Evolutionary conservation across 1,140 invertebrate species (phyloP).

Genomic region (Nasonia vitripennis): DNA sequence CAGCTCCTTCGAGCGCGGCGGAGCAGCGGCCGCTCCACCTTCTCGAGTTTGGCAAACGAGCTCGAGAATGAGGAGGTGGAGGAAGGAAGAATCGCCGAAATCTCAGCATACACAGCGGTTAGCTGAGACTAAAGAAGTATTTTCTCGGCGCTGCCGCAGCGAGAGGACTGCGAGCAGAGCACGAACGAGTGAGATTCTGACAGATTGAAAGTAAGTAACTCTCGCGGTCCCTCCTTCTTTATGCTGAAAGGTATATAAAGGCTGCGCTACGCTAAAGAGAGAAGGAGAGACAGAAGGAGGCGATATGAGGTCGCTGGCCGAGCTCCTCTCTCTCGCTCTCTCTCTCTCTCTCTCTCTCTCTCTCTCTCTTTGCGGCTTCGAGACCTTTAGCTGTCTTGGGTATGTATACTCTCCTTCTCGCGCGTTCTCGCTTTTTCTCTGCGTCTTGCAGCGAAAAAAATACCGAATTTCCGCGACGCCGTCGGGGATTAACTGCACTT

Average conservation of each 20-base stretch:
- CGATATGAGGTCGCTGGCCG: slow-evolving; percentile 41
- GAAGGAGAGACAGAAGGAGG: neutral
- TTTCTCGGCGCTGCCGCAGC: slow-evolving; percentile 25
- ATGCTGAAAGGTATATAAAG: slow-evolving; percentile 40
- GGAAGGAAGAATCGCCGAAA: slow-evolving; percentile 35
- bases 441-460: slow-evolving; percentile 3
- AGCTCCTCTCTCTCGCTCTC: too few relatives aligned
- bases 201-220: slow-evolving; percentile 54
- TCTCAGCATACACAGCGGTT: slow-evolving; percentile 21
- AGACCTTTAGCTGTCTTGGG: neutral
- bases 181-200: slow-evolving; percentile 48
- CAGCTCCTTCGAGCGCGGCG: neutral
- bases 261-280: neutral
- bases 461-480: slow-evolving; percentile 47
- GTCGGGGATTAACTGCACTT: slow-evolving; percentile 48
- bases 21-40: neutral
- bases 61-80: neutral
- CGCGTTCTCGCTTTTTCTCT: slow-evolving; percentile 12
- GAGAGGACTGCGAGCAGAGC: slow-evolving; percentile 11
- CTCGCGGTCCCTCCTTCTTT: slow-evolving; percentile 24
- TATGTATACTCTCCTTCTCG: neutral
- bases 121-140: slow-evolving; percentile 40
- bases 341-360: too few relatives aligned
- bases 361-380: slow-evolving; percentile 20
- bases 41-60: slow-evolving; percentile 41